phyloP scores from a whole-genome alignment of 2,797 vertebrate species.

The Acanthiza pusilla region DNA sequence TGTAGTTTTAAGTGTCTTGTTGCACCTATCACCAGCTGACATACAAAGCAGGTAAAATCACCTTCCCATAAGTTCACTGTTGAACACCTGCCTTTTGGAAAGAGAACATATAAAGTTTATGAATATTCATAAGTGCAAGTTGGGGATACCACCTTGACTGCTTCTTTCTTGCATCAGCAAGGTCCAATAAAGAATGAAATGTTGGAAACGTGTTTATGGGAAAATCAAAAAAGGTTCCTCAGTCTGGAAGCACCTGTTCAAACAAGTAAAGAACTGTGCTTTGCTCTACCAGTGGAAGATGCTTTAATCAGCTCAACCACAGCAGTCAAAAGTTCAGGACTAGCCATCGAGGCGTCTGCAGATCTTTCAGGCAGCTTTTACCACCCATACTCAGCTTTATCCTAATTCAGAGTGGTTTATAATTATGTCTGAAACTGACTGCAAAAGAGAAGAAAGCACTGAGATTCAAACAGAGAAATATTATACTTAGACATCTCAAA shows the following conservation, averaged over 20 bases:
- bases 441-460: not conserved
- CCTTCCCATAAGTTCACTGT: fast-evolving
- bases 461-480: not conserved
- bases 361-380: not conserved
- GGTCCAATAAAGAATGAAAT: not conserved
- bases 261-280: not conserved
- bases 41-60: not conserved
- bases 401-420: not conserved
- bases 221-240: not conserved
- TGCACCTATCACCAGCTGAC: not conserved
- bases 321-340: not conserved
- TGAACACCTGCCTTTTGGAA: not conserved
- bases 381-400: not conserved
- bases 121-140: not conserved
- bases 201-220: not conserved
- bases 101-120: not conserved
- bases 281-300: not conserved
- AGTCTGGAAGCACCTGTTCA: not conserved
- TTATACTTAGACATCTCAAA: not conserved
- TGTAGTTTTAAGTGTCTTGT: not conserved
- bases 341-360: not conserved
- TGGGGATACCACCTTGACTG: not conserved
- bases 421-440: not conserved
- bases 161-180: not conserved
- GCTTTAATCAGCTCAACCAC: not conserved